A percentile compares a stretch with the other conserved stretches of the same genome.
phyloP scores from a whole-genome alignment of 1,140 invertebrate genomes.

The Paracyclopina nana region DNA sequence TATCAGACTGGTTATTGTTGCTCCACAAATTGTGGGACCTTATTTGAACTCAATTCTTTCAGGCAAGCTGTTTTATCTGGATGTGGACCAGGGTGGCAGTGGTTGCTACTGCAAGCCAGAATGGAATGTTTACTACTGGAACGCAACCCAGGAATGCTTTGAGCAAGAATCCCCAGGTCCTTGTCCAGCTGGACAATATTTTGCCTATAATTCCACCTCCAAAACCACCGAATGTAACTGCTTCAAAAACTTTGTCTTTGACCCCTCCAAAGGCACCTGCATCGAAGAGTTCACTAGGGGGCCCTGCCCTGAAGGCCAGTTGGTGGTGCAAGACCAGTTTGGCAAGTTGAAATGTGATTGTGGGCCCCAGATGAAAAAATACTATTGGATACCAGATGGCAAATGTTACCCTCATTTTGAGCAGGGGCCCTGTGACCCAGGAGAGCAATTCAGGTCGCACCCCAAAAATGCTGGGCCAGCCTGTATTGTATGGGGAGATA shows the following conservation, averaged over 20 bases:
- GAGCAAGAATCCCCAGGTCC: constrained; percentile 24
- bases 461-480: constrained; percentile 17
- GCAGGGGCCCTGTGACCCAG: constrained; percentile 22
- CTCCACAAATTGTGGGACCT: too few relatives aligned
- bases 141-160: constrained; percentile 20
- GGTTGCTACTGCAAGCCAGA: constrained; percentile 21
- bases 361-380: constrained; percentile 17
- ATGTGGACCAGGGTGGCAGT: constrained; percentile 20
- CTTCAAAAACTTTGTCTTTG: constrained; percentile 22
- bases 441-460: constrained; percentile 21
- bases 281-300: constrained; percentile 22
- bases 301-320: constrained; percentile 21
- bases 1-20: too few relatives aligned
- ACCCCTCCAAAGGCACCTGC: constrained; percentile 21
- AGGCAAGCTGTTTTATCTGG: constrained; percentile 22
- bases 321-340: constrained; percentile 19
- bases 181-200: constrained; percentile 22
- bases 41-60: too few relatives aligned
- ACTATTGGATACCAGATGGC: constrained; percentile 20
- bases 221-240: constrained; percentile 22
- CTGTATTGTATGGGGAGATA: constrained; percentile 20
- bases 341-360: constrained; percentile 20
- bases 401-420: constrained; percentile 22
- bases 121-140: constrained; percentile 23
- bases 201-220: constrained; percentile 22